A percentile compares a stretch with the other conserved stretches of the same genome.
Evolutionary conservation across 2,888 invertebrate species (phyloP).

Genomic region (Apamea sordens): DNA sequence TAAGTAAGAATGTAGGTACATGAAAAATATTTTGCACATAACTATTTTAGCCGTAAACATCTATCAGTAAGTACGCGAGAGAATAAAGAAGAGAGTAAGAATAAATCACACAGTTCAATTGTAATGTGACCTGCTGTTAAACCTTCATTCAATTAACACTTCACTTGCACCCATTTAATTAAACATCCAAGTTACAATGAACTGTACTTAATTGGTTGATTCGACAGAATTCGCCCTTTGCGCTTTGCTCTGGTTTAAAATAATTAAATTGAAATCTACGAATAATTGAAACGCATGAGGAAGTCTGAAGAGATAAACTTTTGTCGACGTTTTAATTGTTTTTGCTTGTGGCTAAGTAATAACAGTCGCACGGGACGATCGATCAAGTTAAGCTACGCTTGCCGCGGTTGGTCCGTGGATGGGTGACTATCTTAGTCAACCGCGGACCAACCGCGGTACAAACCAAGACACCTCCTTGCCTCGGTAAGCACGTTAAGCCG

Average conservation of each 20-base stretch:
- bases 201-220: conserved; percentile 21
- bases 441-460: too few species aligned
- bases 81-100: too few species aligned
- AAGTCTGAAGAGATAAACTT: conserved; percentile 28
- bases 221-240: conserved; percentile 21
- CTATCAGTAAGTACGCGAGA: too few species aligned
- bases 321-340: conserved; percentile 33
- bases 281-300: conserved; percentile 24
- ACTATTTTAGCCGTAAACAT: too few species aligned
- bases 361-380: too few species aligned
- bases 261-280: conserved; percentile 34
- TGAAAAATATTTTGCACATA: too few species aligned
- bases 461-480: background rate
- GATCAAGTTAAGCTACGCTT: background rate
- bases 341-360: background rate
- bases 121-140: background rate
- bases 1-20: too few species aligned
- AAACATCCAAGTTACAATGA: conserved; percentile 25
- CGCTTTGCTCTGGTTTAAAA: conserved; percentile 28
- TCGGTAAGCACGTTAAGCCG: background rate
- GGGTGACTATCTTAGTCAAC: background rate
- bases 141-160: background rate
- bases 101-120: background rate
- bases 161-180: conserved; percentile 29
- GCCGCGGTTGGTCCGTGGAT: background rate